Evolutionary conservation across 2,113 vertebrate species (phyloP).

Genomic region (Podilymbus podiceps): DNA sequence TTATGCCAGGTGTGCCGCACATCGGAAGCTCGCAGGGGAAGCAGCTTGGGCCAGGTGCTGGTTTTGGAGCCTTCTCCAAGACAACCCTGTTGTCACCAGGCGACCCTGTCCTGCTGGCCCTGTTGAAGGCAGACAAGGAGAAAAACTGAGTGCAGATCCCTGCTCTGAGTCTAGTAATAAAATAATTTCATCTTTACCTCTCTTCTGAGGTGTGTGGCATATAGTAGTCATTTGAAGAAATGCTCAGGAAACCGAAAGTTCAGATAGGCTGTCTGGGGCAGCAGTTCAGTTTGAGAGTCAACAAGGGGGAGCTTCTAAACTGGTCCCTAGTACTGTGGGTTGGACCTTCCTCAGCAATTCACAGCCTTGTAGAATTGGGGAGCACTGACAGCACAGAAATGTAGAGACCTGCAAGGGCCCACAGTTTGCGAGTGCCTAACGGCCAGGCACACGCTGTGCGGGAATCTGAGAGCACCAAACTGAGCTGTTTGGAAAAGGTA

Average conservation of each 20-base stretch:
- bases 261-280: neutral
- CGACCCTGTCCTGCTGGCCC: neutral
- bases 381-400: neutral
- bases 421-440: too few species aligned
- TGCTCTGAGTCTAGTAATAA: neutral
- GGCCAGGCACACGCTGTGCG: accelerated
- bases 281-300: neutral
- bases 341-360: neutral
- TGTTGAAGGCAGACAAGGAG: neutral
- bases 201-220: neutral
- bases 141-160: neutral
- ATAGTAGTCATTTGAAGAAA: neutral
- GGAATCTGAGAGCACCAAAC: neutral
- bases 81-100: accelerated
- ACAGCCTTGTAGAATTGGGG: neutral
- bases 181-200: neutral
- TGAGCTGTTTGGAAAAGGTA: neutral
- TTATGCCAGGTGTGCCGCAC: neutral
- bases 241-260: neutral
- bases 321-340: neutral
- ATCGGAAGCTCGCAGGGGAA: neutral
- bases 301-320: neutral
- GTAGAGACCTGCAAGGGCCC: neutral
- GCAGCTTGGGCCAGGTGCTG: neutral
- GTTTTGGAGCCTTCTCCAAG: neutral